Conservation (phyloP, 2,797 vertebrate species). For the Xerus rutilus region DNA sequence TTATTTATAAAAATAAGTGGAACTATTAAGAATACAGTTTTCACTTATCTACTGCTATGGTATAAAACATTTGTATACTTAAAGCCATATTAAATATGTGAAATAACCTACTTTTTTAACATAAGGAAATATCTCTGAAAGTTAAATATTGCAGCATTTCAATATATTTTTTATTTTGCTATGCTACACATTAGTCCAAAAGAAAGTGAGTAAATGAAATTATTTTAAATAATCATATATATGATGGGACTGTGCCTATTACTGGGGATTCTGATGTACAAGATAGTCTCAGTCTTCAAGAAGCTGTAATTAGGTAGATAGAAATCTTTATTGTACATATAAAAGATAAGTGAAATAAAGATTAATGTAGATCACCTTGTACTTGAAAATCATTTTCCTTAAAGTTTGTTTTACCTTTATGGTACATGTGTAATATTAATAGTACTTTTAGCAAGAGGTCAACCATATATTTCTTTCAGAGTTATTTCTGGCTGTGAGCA, state of each 20-base stretch:
- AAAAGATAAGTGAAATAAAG: constrained; percentile 18
- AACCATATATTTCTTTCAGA: background rate
- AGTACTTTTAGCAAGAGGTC: background rate
- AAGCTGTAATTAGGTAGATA: background rate
- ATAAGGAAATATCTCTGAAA: constrained; percentile 20
- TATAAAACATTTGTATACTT: too few species aligned
- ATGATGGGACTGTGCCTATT: background rate
- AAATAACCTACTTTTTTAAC: constrained; percentile 45
- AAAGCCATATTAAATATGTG: background rate
- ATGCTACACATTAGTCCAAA: background rate
- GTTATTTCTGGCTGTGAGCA: background rate
- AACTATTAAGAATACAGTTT: constrained; percentile 47
- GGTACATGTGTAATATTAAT: background rate
- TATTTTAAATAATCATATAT: background rate
- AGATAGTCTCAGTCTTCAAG: constrained; percentile 2
- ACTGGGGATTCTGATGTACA: background rate
- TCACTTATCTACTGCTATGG: background rate
- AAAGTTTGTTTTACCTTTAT: constrained; percentile 59
- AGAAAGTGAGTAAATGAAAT: constrained; percentile 32
- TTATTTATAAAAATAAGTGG: constrained; percentile 10
- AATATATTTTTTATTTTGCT: constrained; percentile 40
- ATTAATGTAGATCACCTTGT: background rate
- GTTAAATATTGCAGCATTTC: constrained; percentile 33
- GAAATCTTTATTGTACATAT: background rate
- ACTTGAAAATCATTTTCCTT: constrained; percentile 46